Evolutionary conservation across 1,140 invertebrate genomes (phyloP), one percentile per base, ranked within the genome.

Genomic region (Microplitis demolitor): DNA sequence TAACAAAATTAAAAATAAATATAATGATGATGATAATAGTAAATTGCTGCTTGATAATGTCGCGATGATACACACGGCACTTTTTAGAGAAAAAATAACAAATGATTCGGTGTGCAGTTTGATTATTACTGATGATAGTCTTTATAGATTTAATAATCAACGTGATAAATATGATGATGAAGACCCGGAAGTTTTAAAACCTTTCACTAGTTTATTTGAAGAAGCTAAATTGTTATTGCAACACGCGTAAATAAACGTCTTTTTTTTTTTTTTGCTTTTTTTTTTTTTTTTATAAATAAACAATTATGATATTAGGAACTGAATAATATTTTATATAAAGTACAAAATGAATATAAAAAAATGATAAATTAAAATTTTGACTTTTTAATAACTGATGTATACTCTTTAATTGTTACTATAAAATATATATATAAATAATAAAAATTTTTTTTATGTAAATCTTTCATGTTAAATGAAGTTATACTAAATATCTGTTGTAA

Each of bases 1-100:
- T 0, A 89, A 91, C 71, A 88, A 89, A 64, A 87, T 94, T 11
- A 79, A 88, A 3, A 82, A 90, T 54, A 85, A 90, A 71, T 89
- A 90, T 78, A 85, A 86, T 76, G 85, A 87, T 73, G 87, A 85
- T 14, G 16, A 50, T 45, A 24, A 45, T 71, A 79, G 82, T 74
- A 78, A 81, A 54, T 72, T 84, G 56, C 75, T 87, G 4, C 72
- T 84, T 51, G 72, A 82, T 69, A 78, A 85, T 66, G 74, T 87
- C 45, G 85, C 85, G 4, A 75, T 87, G 62, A 78, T 86, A 74
- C 85, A 87, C 37, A 82, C 84, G 16, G 84, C 84, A 4, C 60
- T 83, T 4, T 74, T 78, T 9, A 75, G 85, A 45, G 80, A 82
- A 69, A 79, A 78, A 50, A 78, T 80, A 24, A 72, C 82, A 13